Evolutionary conservation across 2,888 invertebrate genomes (phyloP).

Genomic region (Drosophila prostipennis): DNA sequence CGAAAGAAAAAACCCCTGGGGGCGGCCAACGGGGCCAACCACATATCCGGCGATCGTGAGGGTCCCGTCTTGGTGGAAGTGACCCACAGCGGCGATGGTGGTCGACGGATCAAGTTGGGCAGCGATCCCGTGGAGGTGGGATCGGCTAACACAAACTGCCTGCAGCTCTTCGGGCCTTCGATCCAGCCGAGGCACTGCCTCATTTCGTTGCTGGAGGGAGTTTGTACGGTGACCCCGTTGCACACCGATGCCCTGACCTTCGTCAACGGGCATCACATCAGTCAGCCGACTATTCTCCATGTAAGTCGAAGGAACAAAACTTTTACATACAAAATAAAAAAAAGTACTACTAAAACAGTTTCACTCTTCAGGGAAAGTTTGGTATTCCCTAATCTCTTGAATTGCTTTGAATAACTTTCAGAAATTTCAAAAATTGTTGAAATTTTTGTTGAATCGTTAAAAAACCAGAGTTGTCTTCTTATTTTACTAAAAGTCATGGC

Average conservation of each 20-base stretch:
- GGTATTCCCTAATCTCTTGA: too few relatives aligned
- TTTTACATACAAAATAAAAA: too few relatives aligned
- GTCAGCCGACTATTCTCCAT: constrained; percentile 96
- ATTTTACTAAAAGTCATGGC: too few relatives aligned
- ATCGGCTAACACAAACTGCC: constrained; percentile 90
- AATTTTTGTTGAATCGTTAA: too few relatives aligned
- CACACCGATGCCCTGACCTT: constrained; percentile 97
- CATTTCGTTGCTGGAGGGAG: constrained; percentile 95
- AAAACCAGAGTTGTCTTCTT: too few relatives aligned
- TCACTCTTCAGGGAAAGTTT: too few relatives aligned
- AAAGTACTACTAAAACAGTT: too few relatives aligned
- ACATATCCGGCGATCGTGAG: constrained; percentile 86
- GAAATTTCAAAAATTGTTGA: too few relatives aligned
- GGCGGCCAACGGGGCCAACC: constrained; percentile 85
- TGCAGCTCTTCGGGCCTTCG: constrained; percentile 94
- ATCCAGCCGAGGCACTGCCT: constrained; percentile 98
- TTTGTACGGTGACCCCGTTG: constrained; percentile 96
- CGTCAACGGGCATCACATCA: constrained; percentile 96
- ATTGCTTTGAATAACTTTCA: too few relatives aligned
- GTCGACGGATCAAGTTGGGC: constrained; percentile 87
- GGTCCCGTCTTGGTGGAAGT: constrained; percentile 89
- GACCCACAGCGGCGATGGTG: constrained; percentile 86
- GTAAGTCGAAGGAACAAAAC: constrained; percentile 83
- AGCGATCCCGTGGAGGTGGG: constrained; percentile 90
- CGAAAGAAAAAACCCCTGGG: constrained; percentile 91